A percentile compares a stretch with the other conserved stretches of the same genome.
Evolutionary conservation across 2,888 invertebrate genomes (phyloP).

Genomic region (Synergus laeviventris): DNA sequence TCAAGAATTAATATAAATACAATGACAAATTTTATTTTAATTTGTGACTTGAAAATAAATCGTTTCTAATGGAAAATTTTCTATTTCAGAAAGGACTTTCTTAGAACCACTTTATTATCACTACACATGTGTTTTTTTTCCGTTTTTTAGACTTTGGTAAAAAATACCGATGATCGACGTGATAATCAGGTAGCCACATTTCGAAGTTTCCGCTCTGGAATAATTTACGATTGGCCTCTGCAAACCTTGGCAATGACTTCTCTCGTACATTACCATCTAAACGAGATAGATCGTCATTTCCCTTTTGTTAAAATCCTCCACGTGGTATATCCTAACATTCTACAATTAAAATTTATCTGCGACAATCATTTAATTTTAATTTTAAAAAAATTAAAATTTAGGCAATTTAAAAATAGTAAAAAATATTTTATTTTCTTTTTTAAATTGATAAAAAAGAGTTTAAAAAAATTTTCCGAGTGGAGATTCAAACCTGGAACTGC

Average conservation of each 20-base stretch:
- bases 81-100: background rate
- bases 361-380: background rate
- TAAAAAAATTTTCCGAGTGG: too few species aligned
- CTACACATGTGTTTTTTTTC: background rate
- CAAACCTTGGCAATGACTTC: constrained; percentile 30
- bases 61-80: background rate
- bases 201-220: background rate
- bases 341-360: background rate
- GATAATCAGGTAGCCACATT: background rate
- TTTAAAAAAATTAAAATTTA: too few species aligned
- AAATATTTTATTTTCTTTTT: too few species aligned
- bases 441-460: too few species aligned
- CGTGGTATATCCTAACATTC: background rate
- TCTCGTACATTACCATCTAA: background rate
- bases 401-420: too few species aligned
- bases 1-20: too few species aligned
- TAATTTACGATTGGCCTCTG: background rate
- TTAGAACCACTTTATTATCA: background rate
- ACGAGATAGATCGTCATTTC: constrained; percentile 1
- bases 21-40: too few species aligned
- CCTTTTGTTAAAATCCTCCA: background rate
- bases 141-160: background rate
- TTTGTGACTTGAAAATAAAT: background rate
- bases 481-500: too few species aligned
- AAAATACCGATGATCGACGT: background rate